phyloP scores from a whole-genome alignment of 2,797 vertebrate genomes.

The Xiphorhynchus erythropygius region DNA sequence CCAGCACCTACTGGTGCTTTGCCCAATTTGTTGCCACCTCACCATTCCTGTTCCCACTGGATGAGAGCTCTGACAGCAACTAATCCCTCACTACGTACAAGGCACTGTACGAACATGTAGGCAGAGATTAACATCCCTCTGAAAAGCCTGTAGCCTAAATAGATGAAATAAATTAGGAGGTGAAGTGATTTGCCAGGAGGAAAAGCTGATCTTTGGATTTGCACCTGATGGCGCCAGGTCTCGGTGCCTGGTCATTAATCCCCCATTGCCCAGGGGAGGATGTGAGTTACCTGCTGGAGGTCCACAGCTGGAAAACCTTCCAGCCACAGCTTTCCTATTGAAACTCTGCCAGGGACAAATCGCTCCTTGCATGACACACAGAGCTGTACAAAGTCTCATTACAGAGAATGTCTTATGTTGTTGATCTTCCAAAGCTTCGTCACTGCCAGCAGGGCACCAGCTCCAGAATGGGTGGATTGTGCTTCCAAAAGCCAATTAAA shows the following conservation, averaged over 20 bases:
- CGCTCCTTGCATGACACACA: background rate
- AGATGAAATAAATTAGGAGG: constrained; percentile 10
- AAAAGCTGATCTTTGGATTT: constrained; percentile 44
- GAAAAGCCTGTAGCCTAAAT: background rate
- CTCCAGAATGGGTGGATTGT: background rate
- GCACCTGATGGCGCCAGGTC: background rate
- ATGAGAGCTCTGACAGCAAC: background rate
- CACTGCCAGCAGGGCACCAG: background rate
- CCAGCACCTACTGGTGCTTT: background rate
- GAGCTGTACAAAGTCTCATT: background rate
- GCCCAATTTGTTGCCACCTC: background rate
- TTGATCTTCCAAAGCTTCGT: background rate
- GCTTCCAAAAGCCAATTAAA: constrained; percentile 59
- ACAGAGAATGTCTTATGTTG: constrained; percentile 9
- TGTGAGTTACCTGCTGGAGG: background rate
- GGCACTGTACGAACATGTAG: background rate
- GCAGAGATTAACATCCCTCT: background rate
- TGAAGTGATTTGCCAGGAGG: background rate
- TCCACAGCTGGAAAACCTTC: constrained; percentile 5
- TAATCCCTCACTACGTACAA: background rate
- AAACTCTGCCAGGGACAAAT: background rate
- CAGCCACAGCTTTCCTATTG: background rate
- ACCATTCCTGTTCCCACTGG: background rate
- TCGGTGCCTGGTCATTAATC: background rate
- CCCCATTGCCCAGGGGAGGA: background rate